These are phyloP conservation scores for Scomberomorus guttatus DNA, from an alignment of 2,797 vertebrate species.

Conservation along the genomic window DNA sequence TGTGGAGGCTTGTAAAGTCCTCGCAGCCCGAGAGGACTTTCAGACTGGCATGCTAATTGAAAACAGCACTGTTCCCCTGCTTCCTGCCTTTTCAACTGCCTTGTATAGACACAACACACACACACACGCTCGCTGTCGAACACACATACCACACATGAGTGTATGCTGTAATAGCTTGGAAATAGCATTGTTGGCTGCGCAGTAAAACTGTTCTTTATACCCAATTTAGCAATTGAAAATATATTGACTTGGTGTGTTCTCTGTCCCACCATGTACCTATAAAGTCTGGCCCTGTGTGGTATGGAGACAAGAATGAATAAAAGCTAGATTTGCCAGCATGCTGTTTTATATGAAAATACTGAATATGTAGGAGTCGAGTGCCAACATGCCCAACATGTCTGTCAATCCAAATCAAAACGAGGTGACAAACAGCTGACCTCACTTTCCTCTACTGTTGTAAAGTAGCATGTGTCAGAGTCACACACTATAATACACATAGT, in stretches of 20 bases:
- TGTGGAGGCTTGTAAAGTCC: constrained; percentile 81
- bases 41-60: constrained; percentile 86
- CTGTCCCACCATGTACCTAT: constrained; percentile 59
- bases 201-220: constrained; percentile 74
- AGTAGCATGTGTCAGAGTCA: not conserved
- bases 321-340: constrained; percentile 45
- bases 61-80: constrained; percentile 82
- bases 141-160: constrained; percentile 6
- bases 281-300: constrained; percentile 65
- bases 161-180: constrained; percentile 63
- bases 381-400: not conserved
- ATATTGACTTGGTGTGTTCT: constrained; percentile 61
- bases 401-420: not conserved
- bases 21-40: constrained; percentile 74
- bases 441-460: not conserved
- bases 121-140: not conserved
- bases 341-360: constrained; percentile 10
- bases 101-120: constrained; percentile 24
- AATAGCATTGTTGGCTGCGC: constrained; percentile 71
- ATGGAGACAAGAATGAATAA: constrained; percentile 59
- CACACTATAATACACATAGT: constrained; percentile 25
- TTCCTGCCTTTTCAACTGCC: constrained; percentile 72
- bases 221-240: constrained; percentile 71
- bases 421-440: not conserved
- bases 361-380: not conserved